Evolutionary conservation across 2,113 vertebrate species (phyloP).

Genomic region (Eudyptes chrysolophus): DNA sequence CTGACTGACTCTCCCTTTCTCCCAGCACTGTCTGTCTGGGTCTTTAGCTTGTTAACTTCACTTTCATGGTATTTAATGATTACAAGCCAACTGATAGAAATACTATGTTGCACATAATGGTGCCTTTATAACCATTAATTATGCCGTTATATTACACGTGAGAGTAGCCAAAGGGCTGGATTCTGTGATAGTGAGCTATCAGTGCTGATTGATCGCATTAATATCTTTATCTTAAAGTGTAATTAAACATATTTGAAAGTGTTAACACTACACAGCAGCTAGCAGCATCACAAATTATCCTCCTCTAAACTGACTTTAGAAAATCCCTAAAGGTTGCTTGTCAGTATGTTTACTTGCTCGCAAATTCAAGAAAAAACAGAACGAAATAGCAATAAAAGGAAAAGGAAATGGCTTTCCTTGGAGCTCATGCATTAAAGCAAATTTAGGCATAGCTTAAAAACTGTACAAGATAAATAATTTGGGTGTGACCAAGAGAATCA

Average conservation of each 20-base stretch:
- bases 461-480: background rate
- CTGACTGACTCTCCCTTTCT: background rate
- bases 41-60: background rate
- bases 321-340: background rate
- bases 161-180: background rate
- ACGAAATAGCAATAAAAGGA: background rate
- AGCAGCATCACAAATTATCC: conserved; percentile 16
- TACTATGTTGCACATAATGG: background rate
- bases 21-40: background rate
- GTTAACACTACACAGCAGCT: background rate
- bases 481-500: background rate
- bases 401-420: background rate
- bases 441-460: conserved; percentile 18
- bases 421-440: background rate
- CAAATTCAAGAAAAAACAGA: conserved; percentile 23
- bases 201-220: conserved; percentile 18
- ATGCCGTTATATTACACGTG: background rate
- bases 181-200: background rate
- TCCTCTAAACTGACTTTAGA: background rate
- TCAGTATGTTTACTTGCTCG: background rate
- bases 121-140: conserved; percentile 43
- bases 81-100: conserved; percentile 9
- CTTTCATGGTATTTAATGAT: background rate
- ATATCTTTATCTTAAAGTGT: background rate
- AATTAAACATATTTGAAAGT: conserved; percentile 32